phyloP scores from a whole-genome alignment of 2,113 vertebrate species.

The Scomber japonicus region DNA sequence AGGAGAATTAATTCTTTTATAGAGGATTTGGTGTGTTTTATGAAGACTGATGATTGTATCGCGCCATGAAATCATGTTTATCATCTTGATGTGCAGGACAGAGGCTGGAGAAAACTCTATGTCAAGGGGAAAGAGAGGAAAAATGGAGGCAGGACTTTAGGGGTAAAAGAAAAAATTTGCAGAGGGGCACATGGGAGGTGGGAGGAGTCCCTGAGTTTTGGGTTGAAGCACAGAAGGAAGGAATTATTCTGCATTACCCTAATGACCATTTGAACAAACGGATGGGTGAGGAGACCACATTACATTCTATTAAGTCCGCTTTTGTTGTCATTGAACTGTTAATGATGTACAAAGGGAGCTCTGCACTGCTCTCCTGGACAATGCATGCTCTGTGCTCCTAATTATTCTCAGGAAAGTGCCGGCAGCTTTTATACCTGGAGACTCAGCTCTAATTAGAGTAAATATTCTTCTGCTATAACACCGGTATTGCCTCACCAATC shows the following conservation, averaged over 20 bases:
- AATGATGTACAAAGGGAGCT: constrained; percentile 70
- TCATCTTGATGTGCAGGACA: constrained; percentile 54
- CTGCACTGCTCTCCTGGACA: constrained; percentile 66
- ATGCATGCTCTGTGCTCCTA: constrained; percentile 62
- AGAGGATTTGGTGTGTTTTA: constrained; percentile 66
- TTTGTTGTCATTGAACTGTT: constrained; percentile 74
- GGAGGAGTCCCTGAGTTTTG: constrained; percentile 58
- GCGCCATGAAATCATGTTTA: constrained; percentile 69
- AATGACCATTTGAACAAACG: constrained; percentile 73
- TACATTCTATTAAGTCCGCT: constrained; percentile 71
- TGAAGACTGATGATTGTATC: constrained; percentile 67
- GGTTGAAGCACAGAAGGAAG: constrained; percentile 60
- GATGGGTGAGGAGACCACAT: constrained; percentile 67
- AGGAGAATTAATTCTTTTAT: constrained; percentile 71
- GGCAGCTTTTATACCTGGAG: constrained; percentile 76
- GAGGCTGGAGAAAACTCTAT: constrained; percentile 20
- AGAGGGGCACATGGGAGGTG: constrained; percentile 39
- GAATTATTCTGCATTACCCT: constrained; percentile 68
- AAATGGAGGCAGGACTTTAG: constrained; percentile 20
- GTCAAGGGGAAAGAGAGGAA: constrained; percentile 10
- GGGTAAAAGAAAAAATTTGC: neutral
- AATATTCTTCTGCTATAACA: constrained; percentile 72
- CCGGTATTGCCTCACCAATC: constrained; percentile 54
- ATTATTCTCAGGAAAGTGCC: constrained; percentile 72
- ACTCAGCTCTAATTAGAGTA: constrained; percentile 80